phyloP scores from a whole-genome alignment of 2,888 invertebrate genomes.

The Drosophila lacicola region DNA sequence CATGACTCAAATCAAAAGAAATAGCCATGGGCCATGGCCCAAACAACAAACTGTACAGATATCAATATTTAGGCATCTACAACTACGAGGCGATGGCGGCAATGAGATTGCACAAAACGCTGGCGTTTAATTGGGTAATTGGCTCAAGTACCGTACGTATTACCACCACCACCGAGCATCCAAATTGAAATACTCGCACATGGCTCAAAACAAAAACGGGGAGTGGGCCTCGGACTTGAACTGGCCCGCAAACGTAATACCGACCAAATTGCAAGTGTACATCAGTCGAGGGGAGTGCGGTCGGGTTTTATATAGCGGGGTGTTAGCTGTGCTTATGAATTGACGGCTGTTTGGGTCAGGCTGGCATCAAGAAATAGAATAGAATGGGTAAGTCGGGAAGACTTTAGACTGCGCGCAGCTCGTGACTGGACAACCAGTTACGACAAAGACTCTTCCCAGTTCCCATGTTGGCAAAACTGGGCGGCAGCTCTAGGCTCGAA shows the following conservation, averaged over 20 bases:
- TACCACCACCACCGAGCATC: conserved; percentile 50
- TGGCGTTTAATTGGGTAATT: conserved; percentile 81
- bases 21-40: conserved; percentile 58
- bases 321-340: conserved; percentile 53
- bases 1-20: conserved; percentile 77
- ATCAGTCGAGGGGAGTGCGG: not conserved
- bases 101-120: conserved; percentile 78
- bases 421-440: conserved; percentile 72
- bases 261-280: conserved; percentile 70
- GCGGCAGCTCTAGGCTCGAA: conserved; percentile 34
- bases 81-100: conserved; percentile 47
- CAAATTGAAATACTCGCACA: conserved; percentile 75
- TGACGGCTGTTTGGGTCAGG: conserved; percentile 58
- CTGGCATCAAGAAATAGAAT: conserved; percentile 52
- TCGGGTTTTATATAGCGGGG: not conserved
- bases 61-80: conserved; percentile 78
- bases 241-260: conserved; percentile 44
- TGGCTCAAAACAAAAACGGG: conserved; percentile 49
- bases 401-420: conserved; percentile 51
- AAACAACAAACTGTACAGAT: conserved; percentile 36
- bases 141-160: conserved; percentile 78
- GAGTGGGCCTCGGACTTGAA: conserved; percentile 23
- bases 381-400: conserved; percentile 60
- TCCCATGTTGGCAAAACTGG: conserved; percentile 39
- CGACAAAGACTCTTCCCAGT: conserved; percentile 35